Conservation (phyloP, 2,888 invertebrate genomes). For the Tetragnatha montana region DNA sequence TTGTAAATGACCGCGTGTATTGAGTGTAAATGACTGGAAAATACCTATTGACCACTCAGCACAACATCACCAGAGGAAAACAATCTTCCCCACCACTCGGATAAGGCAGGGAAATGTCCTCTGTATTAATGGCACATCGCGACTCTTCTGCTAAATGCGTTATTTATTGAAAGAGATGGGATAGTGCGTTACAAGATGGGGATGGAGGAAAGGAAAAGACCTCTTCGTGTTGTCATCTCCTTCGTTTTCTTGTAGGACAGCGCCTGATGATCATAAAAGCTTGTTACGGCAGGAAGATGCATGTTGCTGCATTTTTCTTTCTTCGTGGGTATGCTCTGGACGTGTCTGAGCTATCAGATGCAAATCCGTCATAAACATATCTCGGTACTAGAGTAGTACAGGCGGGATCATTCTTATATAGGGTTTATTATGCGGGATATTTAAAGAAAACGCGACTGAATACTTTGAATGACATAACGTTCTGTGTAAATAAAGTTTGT, state of each 20-base stretch:
- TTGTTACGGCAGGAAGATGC: background rate
- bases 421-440: too few species aligned
- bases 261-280: background rate
- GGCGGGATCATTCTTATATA: too few species aligned
- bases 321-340: background rate
- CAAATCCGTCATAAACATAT: background rate
- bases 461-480: too few species aligned
- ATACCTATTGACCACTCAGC: background rate
- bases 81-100: background rate
- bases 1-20: too few species aligned
- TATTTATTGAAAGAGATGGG: constrained; percentile 28
- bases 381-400: too few species aligned
- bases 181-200: background rate
- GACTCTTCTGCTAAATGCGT: background rate
- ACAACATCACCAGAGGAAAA: background rate
- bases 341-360: background rate
- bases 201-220: background rate
- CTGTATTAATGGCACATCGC: background rate
- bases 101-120: background rate
- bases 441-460: too few species aligned
- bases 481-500: too few species aligned
- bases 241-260: background rate
- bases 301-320: background rate
- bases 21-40: too few species aligned
- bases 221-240: background rate